Evolutionary conservation across 2,888 invertebrate genomes (phyloP).

Genomic region (Hermodice carunculata): DNA sequence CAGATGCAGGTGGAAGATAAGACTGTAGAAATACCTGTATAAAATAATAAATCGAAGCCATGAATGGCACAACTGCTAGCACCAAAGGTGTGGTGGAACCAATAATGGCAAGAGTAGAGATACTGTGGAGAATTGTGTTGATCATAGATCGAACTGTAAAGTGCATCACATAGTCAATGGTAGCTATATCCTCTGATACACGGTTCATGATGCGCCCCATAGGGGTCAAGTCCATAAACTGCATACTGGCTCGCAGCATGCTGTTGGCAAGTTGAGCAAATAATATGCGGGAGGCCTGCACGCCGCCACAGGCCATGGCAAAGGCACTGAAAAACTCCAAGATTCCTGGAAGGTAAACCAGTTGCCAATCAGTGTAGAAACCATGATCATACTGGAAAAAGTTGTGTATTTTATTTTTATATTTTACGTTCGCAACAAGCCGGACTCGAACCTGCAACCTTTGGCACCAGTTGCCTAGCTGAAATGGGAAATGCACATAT

Average conservation of each 20-base stretch:
- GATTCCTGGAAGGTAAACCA: slow-evolving; percentile 25
- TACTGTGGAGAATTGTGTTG: slow-evolving; percentile 47
- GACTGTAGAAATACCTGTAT: slow-evolving; percentile 44
- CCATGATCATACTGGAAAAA: background rate
- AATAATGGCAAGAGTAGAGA: slow-evolving; percentile 32
- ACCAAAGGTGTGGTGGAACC: slow-evolving; percentile 28
- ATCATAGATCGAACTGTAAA: slow-evolving; percentile 62
- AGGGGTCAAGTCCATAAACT: no score
- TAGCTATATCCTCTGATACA: no score
- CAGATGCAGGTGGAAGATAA: no score
- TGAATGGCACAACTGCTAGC: slow-evolving; percentile 27
- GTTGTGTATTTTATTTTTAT: no score
- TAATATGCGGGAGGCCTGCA: slow-evolving; percentile 59
- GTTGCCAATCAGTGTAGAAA: background rate
- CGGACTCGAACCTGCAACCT: no score
- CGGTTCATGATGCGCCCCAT: slow-evolving; percentile 67
- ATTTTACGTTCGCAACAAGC: no score
- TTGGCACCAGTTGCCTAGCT: no score
- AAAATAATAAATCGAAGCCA: slow-evolving; percentile 38
- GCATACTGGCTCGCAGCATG: slow-evolving; percentile 57
- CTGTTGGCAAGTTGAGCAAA: slow-evolving; percentile 61
- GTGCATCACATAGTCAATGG: slow-evolving; percentile 59
- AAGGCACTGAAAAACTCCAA: slow-evolving; percentile 37
- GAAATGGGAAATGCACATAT: no score
- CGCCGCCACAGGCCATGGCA: slow-evolving; percentile 62